Evolutionary conservation across 2,888 invertebrate species (phyloP), one percentile per base, ranked within the genome.

Genomic region (Cantharis rustica): DNA sequence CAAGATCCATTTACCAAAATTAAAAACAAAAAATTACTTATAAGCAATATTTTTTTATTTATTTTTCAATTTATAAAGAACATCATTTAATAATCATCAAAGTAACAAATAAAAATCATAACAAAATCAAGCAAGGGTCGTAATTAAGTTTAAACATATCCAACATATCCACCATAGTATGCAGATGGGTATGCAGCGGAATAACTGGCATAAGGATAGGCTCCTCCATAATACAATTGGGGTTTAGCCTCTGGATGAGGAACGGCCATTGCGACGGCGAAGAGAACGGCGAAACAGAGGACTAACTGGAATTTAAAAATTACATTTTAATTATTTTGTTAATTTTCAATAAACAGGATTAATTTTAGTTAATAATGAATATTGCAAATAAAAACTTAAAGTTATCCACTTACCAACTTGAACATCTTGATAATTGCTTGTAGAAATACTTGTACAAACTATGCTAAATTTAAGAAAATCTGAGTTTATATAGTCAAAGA

Each of bases 191-290:
- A 66, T 13, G 20, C 63, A 1, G 10, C 64, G n/a, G 64, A 13
- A 23, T 66, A 66, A 63, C 16, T 16, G 13, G 64, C 86, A 13
- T 82, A 80, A 5, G 80, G 84, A 73, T 85, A 68, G 10, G 86
- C 87, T 10, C 85, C 81, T 80, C 84, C 83, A 71, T 79, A 82
- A 47, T 85, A 80, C 10, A 87, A 84, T 17, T 84, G 77, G 20
- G 85, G 84, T 2, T 86, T 88, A 1, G 88, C 85, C 4, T 76
- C 69, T 87, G 88, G 79, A 3, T 84, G 84, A 87, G 91, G 91
- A 83, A 89, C 89, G 69, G 90, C 91, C 84, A 90, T 87, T 72
- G 90, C 90, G 88, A 91, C 83, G 81, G 91, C 84, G 80, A 90
- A 91, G 85, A 90, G 63, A n/a, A 75, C 87, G 70, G 77, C 75